Evolutionary conservation across 2,888 invertebrate species (phyloP).

Genomic region (Sepiola atlantica): DNA sequence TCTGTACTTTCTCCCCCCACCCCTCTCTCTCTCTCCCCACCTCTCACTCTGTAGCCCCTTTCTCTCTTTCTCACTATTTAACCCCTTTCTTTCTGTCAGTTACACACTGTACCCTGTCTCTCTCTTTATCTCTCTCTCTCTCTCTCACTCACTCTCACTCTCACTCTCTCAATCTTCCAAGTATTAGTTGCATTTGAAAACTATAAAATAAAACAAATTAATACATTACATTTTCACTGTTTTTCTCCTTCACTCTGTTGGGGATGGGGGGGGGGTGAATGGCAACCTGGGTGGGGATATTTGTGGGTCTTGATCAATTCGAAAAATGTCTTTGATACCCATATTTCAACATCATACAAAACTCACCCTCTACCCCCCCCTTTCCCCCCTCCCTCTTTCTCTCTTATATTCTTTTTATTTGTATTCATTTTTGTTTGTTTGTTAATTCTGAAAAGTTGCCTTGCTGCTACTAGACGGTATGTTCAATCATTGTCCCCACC

Average conservation of each 20-base stretch:
- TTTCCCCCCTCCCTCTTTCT: no score
- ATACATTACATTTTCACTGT: not conserved
- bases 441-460: not conserved
- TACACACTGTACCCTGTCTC: not conserved
- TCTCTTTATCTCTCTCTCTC: conserved; percentile 37
- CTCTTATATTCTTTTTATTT: no score
- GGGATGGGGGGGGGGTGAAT: not conserved
- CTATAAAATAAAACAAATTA: not conserved
- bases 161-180: conserved; percentile 36
- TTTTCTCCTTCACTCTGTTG: not conserved
- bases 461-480: not conserved
- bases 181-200: not conserved
- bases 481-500: not conserved
- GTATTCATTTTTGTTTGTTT: not conserved
- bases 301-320: not conserved
- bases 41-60: not conserved
- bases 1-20: not conserved
- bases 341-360: not conserved
- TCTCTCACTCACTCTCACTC: not conserved
- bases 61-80: not conserved
- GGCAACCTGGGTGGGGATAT: not conserved
- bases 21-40: conserved; percentile 49
- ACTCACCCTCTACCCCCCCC: not conserved
- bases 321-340: not conserved
- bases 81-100: not conserved